Evolutionary conservation across 2,888 invertebrate species (phyloP).

Genomic region (Miltochrista miniata): DNA sequence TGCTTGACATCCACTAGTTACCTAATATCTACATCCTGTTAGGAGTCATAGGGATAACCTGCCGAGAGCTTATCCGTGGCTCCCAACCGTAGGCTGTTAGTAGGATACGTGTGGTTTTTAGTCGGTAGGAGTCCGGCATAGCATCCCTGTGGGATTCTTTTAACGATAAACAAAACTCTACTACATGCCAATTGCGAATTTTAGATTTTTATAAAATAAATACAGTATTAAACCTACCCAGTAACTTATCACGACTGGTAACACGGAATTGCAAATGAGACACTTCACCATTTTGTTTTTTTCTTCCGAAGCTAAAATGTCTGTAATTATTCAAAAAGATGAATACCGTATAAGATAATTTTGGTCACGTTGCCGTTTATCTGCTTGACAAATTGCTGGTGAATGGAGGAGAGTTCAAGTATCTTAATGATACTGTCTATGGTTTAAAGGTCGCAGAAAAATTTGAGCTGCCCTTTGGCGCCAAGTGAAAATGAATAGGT

Average conservation of each 20-base stretch:
- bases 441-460: conserved; percentile 29
- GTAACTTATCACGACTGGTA: conserved; percentile 8
- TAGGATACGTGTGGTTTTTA: no score
- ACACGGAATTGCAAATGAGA: conserved; percentile 28
- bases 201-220: no score
- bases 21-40: no score
- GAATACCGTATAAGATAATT: conserved; percentile 73
- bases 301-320: conserved; percentile 48
- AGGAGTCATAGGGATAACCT: no score
- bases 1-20: no score
- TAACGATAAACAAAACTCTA: no score
- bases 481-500: background rate
- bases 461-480: conserved; percentile 9
- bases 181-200: no score
- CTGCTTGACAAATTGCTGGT: conserved; percentile 74
- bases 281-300: conserved; percentile 41
- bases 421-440: conserved; percentile 50
- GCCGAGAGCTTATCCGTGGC: no score
- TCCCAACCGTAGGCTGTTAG: no score
- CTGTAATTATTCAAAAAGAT: conserved; percentile 74
- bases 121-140: no score
- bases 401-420: conserved; percentile 59
- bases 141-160: no score
- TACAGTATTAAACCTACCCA: background rate
- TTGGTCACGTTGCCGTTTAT: conserved; percentile 73